Evolutionary conservation across 2,888 invertebrate species (phyloP), one percentile per base, ranked within the genome.

Genomic region (Andrena hattorfiana): DNA sequence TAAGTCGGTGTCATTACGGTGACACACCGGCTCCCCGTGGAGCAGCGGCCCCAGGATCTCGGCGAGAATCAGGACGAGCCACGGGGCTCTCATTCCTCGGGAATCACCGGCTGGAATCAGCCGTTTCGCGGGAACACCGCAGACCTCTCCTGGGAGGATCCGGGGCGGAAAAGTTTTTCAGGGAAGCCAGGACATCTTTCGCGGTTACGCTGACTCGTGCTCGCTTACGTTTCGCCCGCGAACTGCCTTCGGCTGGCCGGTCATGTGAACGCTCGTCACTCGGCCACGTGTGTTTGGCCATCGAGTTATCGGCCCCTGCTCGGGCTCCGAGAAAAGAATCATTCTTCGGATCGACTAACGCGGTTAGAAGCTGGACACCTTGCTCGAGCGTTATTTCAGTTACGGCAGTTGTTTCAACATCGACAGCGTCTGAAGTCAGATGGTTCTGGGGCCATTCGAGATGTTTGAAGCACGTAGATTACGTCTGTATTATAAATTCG

Each of bases 81-180:
- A 88, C 76, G 67, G 77, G 76, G 81, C 76, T 81, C 88, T 90
- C 89, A 89, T 88, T 81, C 81, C 86, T 75, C 69, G 74, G 56
- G 80, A 82, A 88, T 88, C 77, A 80, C 75, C 81, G 79, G 68
- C 67, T 69, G 85, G 70, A 83, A 86, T 85, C 85, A 77, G 72
- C 67, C 69, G 56, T 72, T 79, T 77, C 49, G 66, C 70, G 63
- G 23, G 20, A 26, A 2, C 56, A 56, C 71, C 48, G 74, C 79
- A 75, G 69, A 74, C 48, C 68, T 75, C 82, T 81, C 82, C 67
- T 20, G 76, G 56, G 84, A 85, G 78, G 35, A 16, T 67, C 54
- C 48, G 30, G 23, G 62, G 49, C 49, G 42, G 69, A 28, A 62
- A 80, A 73, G 48, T 86, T 77, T 82, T 75, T 76, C 79, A 48